These are phyloP conservation scores for Gisinianus flammeolus DNA, from an alignment of 2,888 invertebrate genomes.

Conservation along the genomic window DNA sequence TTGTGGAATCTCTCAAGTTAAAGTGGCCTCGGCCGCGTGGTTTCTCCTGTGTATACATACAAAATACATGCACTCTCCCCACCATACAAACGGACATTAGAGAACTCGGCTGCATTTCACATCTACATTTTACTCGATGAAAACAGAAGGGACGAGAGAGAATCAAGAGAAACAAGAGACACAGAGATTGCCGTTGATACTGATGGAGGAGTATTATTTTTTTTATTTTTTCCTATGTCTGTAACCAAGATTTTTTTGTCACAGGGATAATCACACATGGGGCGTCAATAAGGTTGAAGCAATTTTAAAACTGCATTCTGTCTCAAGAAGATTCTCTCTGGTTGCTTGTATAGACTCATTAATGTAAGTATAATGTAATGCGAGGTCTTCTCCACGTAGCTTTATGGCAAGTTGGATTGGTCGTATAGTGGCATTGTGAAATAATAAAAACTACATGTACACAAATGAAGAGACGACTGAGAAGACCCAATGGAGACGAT, in stretches of 20 bases:
- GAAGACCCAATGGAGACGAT: not conserved
- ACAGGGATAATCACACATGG: slow-evolving; percentile 22
- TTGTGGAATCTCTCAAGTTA: not conserved
- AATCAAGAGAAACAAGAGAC: not conserved
- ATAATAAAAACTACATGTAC: slow-evolving; percentile 25
- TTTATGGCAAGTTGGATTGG: not conserved
- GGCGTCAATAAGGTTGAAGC: slow-evolving; percentile 35
- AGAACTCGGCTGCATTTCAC: not conserved
- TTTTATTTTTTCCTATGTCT: slow-evolving; percentile 13
- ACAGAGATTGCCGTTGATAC: not conserved
- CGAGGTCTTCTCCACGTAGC: not conserved
- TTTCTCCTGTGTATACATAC: not conserved
- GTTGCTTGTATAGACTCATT: slow-evolving; percentile 18
- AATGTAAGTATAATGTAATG: slow-evolving; percentile 13
- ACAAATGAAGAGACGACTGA: not conserved
- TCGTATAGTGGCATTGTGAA: slow-evolving; percentile 13
- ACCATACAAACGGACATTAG: not conserved
- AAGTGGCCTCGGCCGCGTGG: slow-evolving; percentile 16
- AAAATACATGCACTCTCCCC: not conserved
- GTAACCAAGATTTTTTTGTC: too few relatives aligned
- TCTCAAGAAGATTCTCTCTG: not conserved
- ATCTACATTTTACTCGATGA: not conserved
- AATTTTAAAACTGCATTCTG: slow-evolving; percentile 25
- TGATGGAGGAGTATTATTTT: not conserved
- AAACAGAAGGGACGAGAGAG: not conserved